Percentiles rank a stretch among this genome's conserved stretches.
phyloP scores from a whole-genome alignment of 1,140 invertebrate species.

The Zaprionus kolodkinae region DNA sequence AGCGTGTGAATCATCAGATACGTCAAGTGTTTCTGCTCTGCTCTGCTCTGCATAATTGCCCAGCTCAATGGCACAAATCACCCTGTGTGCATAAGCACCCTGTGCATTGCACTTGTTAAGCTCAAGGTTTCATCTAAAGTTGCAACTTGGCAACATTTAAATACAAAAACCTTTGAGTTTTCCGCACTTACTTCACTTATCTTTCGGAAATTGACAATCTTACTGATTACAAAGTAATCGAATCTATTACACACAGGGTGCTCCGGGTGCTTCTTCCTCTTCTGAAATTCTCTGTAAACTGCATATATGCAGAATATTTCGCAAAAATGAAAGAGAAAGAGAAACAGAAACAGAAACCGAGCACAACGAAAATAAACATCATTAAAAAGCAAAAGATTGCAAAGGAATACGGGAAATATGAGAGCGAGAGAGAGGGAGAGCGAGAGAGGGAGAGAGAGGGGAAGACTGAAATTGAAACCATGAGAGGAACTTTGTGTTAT shows the following conservation, averaged over 20 bases:
- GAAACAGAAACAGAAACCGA: slow-evolving; percentile 10
- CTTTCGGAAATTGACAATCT: neutral
- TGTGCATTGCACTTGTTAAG: slow-evolving; percentile 46
- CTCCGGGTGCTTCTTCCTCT: neutral
- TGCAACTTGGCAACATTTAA: too few relatives aligned
- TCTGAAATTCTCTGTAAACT: slow-evolving; percentile 14
- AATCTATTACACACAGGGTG: slow-evolving; percentile 3
- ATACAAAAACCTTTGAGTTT: too few relatives aligned
- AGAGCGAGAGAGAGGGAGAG: neutral
- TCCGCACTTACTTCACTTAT: neutral
- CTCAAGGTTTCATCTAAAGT: too few relatives aligned
- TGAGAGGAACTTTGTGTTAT: slow-evolving; percentile 3
- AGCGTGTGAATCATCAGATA: slow-evolving; percentile 54
- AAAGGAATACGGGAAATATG: slow-evolving; percentile 10
- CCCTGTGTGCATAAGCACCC: neutral
- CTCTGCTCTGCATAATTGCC: slow-evolving; percentile 78
- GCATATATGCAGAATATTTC: slow-evolving; percentile 24
- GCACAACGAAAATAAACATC: slow-evolving; percentile 50
- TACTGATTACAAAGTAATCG: slow-evolving; percentile 17
- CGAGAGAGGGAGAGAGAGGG: neutral
- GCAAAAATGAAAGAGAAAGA: slow-evolving; percentile 28
- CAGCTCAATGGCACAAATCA: slow-evolving; percentile 38
- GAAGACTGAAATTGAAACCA: slow-evolving; percentile 21
- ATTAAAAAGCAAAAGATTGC: slow-evolving; percentile 34
- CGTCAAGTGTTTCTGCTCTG: slow-evolving; percentile 58